These are phyloP conservation scores for Epizoanthus ramosus DNA, from an alignment of 92 coral and sea anemone genomes.

Conservation along the genomic window DNA sequence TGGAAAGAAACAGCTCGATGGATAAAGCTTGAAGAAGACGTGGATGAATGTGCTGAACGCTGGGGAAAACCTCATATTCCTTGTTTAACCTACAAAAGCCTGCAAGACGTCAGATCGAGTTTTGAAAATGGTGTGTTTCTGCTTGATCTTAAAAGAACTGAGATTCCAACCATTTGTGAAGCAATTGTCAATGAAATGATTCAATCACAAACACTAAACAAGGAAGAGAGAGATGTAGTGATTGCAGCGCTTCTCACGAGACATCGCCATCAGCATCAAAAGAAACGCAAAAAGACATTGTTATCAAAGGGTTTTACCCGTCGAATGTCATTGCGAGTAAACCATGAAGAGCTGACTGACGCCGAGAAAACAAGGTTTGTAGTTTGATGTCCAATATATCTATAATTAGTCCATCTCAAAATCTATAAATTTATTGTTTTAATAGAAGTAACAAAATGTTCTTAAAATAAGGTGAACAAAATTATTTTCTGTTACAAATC, in stretches of 20 bases:
- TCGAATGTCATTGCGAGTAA: conserved; percentile 49
- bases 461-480: too few relatives aligned
- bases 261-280: conserved; percentile 87
- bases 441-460: too few relatives aligned
- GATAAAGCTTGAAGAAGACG: conserved; percentile 96
- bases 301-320: conserved; percentile 35
- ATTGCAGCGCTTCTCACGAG: conserved; percentile 74
- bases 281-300: conserved; percentile 43
- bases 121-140: conserved; percentile 74
- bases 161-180: conserved; percentile 73
- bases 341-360: conserved; percentile 12
- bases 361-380: conserved; percentile 12
- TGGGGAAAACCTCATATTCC: conserved; percentile 99
- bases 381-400: background rate
- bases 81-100: conserved; percentile 75
- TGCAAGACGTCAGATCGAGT: conserved; percentile 70
- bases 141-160: conserved; percentile 67
- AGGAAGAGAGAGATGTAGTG: conserved; percentile 68
- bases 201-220: conserved; percentile 45
- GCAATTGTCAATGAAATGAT: conserved; percentile 68
- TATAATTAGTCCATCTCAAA: too few relatives aligned
- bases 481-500: too few relatives aligned
- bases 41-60: conserved; percentile 89
- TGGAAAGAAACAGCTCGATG: conserved; percentile 99
- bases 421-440: too few relatives aligned